A percentile compares a stretch with the other conserved stretches of the same genome.
Evolutionary conservation across 2,888 invertebrate genomes (phyloP).

Genomic region (Himalopsyche japonica): DNA sequence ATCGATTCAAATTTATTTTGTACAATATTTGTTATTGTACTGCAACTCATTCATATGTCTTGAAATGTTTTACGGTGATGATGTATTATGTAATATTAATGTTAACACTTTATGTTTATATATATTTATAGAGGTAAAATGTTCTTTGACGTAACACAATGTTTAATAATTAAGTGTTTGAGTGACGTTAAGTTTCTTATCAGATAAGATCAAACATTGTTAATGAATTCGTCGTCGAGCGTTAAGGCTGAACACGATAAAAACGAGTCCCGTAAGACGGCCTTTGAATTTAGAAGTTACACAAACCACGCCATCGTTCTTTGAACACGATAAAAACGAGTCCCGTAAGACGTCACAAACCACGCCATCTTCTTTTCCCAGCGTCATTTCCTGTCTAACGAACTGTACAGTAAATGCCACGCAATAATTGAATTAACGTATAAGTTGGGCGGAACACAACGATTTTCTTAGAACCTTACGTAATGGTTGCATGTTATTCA

Average conservation of each 20-base stretch:
- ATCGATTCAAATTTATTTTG: too few species aligned
- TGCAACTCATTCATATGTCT: too few species aligned
- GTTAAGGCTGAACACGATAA: neutral
- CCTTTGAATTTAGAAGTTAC: neutral
- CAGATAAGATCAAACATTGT: neutral
- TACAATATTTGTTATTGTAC: too few species aligned
- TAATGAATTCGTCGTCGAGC: neutral
- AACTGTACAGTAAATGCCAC: neutral
- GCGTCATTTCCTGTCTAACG: neutral
- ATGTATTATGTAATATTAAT: too few species aligned
- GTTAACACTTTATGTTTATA: too few species aligned
- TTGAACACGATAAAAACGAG: neutral
- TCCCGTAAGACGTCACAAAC: neutral
- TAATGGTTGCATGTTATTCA: too few species aligned
- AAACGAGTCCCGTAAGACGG: neutral
- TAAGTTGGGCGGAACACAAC: too few species aligned
- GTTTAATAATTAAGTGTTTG: neutral
- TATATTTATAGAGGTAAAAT: too few species aligned
- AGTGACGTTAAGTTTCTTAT: neutral
- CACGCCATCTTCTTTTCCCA: neutral
- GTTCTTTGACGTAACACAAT: neutral
- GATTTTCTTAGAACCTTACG: too few species aligned
- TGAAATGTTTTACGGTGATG: too few species aligned
- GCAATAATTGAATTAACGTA: neutral
- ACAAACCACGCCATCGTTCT: too few species aligned